Conservation (phyloP, 92 coral and sea anemone genomes). For the Porites rus region DNA sequence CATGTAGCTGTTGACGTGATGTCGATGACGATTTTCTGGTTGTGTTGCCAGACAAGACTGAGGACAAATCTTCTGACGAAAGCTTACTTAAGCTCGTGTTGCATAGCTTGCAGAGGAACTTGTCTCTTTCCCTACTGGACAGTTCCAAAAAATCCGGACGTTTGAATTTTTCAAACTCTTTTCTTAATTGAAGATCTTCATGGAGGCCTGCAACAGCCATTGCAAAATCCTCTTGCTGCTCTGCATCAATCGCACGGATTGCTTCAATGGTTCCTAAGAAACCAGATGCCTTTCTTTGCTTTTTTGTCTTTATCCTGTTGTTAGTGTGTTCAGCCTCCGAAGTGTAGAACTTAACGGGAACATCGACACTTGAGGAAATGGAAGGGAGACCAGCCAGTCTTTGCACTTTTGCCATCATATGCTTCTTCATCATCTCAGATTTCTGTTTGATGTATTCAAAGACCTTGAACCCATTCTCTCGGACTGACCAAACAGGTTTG, state of each 20-base stretch:
- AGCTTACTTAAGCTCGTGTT: conserved; percentile 1
- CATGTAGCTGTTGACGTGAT: neutral
- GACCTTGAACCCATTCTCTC: conserved; percentile 10
- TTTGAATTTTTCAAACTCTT: conserved; percentile 29
- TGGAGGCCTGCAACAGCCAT: conserved; percentile 46
- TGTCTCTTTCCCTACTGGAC: conserved; percentile 26
- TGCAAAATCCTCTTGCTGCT: conserved; percentile 45
- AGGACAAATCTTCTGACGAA: conserved; percentile 30
- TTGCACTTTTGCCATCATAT: conserved; percentile 41
- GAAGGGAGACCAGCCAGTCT: conserved; percentile 39
- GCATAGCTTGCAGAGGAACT: conserved; percentile 27
- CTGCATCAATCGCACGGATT: conserved; percentile 37
- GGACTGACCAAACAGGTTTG: conserved; percentile 16
- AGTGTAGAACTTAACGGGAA: conserved; percentile 42
- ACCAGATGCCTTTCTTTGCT: conserved; percentile 51
- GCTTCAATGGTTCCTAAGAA: conserved; percentile 56
- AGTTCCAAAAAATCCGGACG: conserved; percentile 45
- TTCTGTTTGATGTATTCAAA: conserved; percentile 20
- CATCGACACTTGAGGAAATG: conserved; percentile 24
- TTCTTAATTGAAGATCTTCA: conserved; percentile 30
- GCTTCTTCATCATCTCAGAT: conserved; percentile 49
- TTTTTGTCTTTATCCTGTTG: conserved; percentile 35
- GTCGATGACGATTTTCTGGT: neutral
- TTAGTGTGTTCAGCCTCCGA: conserved; percentile 40
- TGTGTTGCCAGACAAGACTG: conserved; percentile 20